Percentiles rank a stretch among this genome's conserved stretches.
Evolutionary conservation across 1,140 invertebrate species (phyloP).

Genomic region (Pararge aegeria): DNA sequence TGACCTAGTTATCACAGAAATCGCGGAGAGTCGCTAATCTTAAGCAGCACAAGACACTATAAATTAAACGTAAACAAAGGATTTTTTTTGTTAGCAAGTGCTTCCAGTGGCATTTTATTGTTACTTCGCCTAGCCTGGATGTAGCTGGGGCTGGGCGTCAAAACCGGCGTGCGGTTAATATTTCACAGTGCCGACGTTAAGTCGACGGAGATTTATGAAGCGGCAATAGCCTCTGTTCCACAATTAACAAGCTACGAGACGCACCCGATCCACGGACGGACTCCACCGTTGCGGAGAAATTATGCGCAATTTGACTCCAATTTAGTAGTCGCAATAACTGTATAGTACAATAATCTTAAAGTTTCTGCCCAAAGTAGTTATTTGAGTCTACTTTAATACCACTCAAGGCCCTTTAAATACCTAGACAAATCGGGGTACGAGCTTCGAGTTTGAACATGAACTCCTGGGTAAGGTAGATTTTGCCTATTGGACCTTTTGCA

Average conservation of each 20-base stretch:
- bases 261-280: slow-evolving; percentile 12
- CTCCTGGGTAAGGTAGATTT: no score
- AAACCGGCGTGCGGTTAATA: slow-evolving; percentile 70
- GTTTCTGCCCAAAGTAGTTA: no score
- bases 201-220: slow-evolving; percentile 72
- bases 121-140: slow-evolving; percentile 49
- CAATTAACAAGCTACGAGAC: slow-evolving; percentile 58
- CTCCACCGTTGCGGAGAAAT: slow-evolving; percentile 19
- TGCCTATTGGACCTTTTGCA: no score
- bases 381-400: no score
- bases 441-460: no score
- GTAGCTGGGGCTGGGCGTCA: slow-evolving; percentile 47
- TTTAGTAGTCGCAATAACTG: neutral
- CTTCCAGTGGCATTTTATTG: slow-evolving; percentile 41
- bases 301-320: slow-evolving; percentile 25
- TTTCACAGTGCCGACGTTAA: slow-evolving; percentile 70
- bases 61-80: no score
- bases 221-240: slow-evolving; percentile 59
- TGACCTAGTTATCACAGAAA: no score
- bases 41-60: no score
- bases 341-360: neutral
- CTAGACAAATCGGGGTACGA: no score
- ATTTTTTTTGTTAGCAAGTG: neutral
- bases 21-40: no score
- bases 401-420: no score